Evolutionary conservation across 2,113 vertebrate genomes (phyloP).

Genomic region (Burhinus oedicnemus): DNA sequence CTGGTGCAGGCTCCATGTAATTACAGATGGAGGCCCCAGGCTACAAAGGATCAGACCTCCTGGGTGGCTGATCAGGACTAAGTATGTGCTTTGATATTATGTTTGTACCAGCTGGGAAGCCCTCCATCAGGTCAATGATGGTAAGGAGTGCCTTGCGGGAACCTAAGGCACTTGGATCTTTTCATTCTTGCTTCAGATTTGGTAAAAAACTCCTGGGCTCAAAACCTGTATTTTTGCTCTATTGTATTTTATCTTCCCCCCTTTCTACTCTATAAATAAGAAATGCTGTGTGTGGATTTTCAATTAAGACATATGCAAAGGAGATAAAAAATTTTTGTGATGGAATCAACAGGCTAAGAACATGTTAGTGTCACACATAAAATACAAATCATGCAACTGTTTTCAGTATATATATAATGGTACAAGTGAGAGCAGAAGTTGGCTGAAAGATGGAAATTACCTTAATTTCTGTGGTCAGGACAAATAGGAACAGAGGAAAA

Average conservation of each 20-base stretch:
- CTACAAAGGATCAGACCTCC: neutral
- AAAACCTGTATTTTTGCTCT: neutral
- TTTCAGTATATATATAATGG: neutral
- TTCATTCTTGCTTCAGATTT: neutral
- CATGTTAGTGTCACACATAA: neutral
- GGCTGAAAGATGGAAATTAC: neutral
- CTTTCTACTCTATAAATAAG: neutral
- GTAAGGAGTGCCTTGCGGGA: neutral
- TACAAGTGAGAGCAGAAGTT: constrained; percentile 16
- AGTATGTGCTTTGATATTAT: neutral
- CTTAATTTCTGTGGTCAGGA: neutral
- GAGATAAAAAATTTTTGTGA: neutral
- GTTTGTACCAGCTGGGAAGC: neutral
- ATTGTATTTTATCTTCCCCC: neutral
- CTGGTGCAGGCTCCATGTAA: neutral
- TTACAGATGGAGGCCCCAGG: neutral
- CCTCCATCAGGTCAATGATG: neutral
- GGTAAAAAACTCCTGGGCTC: neutral
- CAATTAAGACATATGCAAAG: neutral
- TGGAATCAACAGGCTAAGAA: neutral
- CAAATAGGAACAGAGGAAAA: neutral
- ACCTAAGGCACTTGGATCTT: neutral
- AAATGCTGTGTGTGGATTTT: neutral
- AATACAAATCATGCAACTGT: neutral
- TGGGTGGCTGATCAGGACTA: neutral